Evolutionary conservation across 2,888 invertebrate genomes (phyloP).

Genomic region (Coecobrya sp.): DNA sequence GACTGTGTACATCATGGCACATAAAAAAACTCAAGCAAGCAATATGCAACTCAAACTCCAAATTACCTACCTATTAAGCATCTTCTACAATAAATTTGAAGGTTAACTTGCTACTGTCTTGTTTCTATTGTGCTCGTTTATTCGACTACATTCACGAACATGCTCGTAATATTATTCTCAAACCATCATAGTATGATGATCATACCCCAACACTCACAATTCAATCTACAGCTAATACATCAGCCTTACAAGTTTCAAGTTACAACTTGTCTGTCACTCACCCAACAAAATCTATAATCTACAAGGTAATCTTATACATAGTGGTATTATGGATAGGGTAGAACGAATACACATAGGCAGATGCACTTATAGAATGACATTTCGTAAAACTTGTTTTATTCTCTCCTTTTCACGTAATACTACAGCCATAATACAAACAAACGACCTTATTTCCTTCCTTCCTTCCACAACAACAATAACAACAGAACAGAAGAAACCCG

Average conservation of each 20-base stretch:
- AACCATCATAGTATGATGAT: background rate
- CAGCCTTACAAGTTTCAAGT: background rate
- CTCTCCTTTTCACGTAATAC: too few relatives aligned
- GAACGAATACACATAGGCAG: too few relatives aligned
- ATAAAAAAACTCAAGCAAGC: background rate
- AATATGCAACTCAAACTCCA: conserved; percentile 28
- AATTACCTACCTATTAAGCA: conserved; percentile 62
- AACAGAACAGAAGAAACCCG: background rate
- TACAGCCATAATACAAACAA: background rate
- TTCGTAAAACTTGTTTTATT: background rate
- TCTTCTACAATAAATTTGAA: conserved; percentile 77
- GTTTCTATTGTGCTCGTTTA: background rate
- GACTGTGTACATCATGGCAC: too few relatives aligned
- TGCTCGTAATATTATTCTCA: too few relatives aligned
- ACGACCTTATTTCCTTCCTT: background rate
- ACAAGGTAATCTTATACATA: background rate
- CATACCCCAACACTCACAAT: background rate
- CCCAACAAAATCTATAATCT: background rate
- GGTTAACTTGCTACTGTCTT: conserved; percentile 24
- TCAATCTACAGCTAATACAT: background rate
- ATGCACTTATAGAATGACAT: conserved; percentile 12
- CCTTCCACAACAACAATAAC: background rate
- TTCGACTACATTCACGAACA: background rate
- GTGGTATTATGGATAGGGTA: too few relatives aligned
- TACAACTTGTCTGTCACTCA: conserved; percentile 31